phyloP scores from a whole-genome alignment of 2,888 invertebrate genomes.

The Cataglyphis livida region DNA sequence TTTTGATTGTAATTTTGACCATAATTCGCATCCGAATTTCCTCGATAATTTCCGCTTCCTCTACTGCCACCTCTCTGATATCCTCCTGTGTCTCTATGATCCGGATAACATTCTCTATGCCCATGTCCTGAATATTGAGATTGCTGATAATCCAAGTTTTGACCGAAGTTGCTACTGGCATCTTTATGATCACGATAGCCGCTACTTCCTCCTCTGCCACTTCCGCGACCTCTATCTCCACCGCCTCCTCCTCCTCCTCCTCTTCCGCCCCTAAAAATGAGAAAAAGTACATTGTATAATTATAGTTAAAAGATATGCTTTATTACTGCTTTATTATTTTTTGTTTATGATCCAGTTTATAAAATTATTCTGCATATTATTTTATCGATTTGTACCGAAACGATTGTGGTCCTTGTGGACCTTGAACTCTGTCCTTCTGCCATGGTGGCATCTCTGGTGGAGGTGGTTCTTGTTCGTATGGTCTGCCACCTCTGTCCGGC shows the following conservation, averaged over 20 bases:
- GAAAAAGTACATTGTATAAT: neutral
- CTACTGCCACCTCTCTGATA: constrained; percentile 63
- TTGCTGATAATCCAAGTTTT: constrained; percentile 77
- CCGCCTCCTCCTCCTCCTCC: constrained; percentile 57
- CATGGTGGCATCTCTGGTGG: constrained; percentile 99
- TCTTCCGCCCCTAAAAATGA: constrained; percentile 79
- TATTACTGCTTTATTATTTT: neutral
- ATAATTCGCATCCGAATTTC: constrained; percentile 22
- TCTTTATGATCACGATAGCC: constrained; percentile 75
- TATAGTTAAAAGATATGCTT: neutral
- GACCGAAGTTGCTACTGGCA: constrained; percentile 74
- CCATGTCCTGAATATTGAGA: constrained; percentile 64
- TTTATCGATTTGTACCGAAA: constrained; percentile 68
- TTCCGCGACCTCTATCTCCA: constrained; percentile 71
- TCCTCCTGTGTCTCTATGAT: constrained; percentile 65
- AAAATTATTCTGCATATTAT: neutral
- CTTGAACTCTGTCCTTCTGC: constrained; percentile 90
- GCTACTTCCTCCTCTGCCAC: constrained; percentile 63
- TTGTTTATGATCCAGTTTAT: neutral
- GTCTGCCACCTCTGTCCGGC: constrained; percentile 97
- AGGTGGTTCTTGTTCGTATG: constrained; percentile 96
- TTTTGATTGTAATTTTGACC: constrained; percentile 53
- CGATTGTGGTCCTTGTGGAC: constrained; percentile 85
- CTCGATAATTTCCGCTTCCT: constrained; percentile 74
- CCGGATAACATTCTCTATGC: constrained; percentile 52